A percentile compares a stretch with the other conserved stretches of the same genome.
phyloP scores from a whole-genome alignment of 2,888 invertebrate genomes.

The Gibbula magus region DNA sequence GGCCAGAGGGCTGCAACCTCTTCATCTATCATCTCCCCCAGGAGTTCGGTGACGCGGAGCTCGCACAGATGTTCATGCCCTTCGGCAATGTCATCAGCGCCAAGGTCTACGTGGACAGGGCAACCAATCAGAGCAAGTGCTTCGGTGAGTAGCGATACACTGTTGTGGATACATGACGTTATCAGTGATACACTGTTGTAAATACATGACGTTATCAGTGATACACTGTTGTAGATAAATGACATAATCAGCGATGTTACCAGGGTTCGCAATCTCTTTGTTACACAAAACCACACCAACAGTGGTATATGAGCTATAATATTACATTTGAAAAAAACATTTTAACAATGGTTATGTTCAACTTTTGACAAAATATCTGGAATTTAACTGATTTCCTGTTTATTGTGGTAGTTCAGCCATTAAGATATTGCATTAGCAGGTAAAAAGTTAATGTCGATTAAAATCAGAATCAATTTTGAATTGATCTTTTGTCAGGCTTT shows the following conservation, averaged over 20 bases:
- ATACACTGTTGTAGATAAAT: neutral
- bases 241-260: neutral
- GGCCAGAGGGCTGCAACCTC: slow-evolving; percentile 99
- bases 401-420: no score
- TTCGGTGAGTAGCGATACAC: slow-evolving; percentile 86
- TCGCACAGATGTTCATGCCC: slow-evolving; percentile 99
- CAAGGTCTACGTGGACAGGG: slow-evolving; percentile 99
- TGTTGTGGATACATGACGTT: neutral
- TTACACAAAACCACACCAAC: no score
- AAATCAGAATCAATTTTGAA: neutral
- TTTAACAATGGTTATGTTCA: no score
- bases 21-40: slow-evolving; percentile 99
- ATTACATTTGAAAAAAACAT: no score
- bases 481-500: slow-evolving; percentile 84
- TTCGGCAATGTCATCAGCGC: slow-evolving; percentile 99
- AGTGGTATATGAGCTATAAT: no score
- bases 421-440: no score
- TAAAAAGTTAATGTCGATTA: no score
- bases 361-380: no score
- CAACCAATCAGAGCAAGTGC: slow-evolving; percentile 99
- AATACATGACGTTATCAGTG: neutral
- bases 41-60: slow-evolving; percentile 98
- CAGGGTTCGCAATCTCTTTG: no score
- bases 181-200: neutral
- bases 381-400: no score